phyloP scores from a whole-genome alignment of 92 coral and sea anemone genomes.

The Muricea muricata region DNA sequence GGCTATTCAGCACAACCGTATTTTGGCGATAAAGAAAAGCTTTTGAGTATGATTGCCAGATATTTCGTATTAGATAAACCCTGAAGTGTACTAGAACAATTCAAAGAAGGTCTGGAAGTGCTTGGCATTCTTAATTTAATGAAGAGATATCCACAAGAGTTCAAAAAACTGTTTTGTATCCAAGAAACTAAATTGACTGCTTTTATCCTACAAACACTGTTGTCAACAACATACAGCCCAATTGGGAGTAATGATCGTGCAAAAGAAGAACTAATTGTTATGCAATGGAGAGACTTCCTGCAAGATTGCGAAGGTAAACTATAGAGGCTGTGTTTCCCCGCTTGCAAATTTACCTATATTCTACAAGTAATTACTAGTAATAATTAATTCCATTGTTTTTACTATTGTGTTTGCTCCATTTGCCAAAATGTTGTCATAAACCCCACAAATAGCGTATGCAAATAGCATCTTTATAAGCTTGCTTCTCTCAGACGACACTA shows the following conservation, averaged over 20 bases:
- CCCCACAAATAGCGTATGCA: too few relatives aligned
- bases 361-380: too few relatives aligned
- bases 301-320: slow-evolving; percentile 41
- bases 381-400: too few relatives aligned
- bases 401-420: too few relatives aligned
- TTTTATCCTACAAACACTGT: not conserved
- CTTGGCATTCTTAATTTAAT: slow-evolving; percentile 49
- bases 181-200: slow-evolving; percentile 41
- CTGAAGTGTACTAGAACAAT: slow-evolving; percentile 46
- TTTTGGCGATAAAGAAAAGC: slow-evolving; percentile 44
- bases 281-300: slow-evolving; percentile 42
- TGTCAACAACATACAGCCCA: slow-evolving; percentile 12
- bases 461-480: not conserved
- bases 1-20: slow-evolving; percentile 51
- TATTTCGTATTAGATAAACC: slow-evolving; percentile 35
- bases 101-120: slow-evolving; percentile 52
- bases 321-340: not conserved
- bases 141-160: slow-evolving; percentile 50
- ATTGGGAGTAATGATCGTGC: slow-evolving; percentile 24
- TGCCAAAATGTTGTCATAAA: too few relatives aligned
- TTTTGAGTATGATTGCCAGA: slow-evolving; percentile 32
- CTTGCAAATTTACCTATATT: too few relatives aligned
- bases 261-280: slow-evolving; percentile 26
- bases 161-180: slow-evolving; percentile 23
- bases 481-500: not conserved